A percentile compares a stretch with the other conserved stretches of the same genome.
phyloP scores from a whole-genome alignment of 2,113 vertebrate species.

The Melanocharis versteri region DNA sequence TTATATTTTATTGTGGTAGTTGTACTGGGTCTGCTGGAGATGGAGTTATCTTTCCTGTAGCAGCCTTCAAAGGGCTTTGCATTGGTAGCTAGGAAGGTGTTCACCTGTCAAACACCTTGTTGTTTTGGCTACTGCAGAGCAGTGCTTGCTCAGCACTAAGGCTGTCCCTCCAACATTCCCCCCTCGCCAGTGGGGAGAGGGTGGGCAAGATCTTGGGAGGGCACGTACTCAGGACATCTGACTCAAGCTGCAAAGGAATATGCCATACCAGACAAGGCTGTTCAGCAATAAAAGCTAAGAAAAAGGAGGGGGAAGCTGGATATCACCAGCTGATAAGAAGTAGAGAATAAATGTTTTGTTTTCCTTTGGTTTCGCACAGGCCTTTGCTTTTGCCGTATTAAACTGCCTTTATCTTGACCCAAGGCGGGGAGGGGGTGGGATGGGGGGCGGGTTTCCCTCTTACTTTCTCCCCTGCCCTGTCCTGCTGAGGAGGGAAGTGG shows the following conservation, averaged over 20 bases:
- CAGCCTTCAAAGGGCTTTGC: background rate
- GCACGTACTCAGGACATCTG: background rate
- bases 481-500: background rate
- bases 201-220: background rate
- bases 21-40: background rate
- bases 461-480: background rate
- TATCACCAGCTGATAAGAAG: background rate
- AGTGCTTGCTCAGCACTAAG: background rate
- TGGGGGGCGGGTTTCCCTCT: too few species aligned
- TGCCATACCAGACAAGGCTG: background rate
- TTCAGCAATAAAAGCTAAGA: background rate
- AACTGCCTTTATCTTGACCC: background rate
- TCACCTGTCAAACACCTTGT: background rate
- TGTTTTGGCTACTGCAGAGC: background rate
- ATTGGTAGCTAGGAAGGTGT: background rate
- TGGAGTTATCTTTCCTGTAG: background rate
- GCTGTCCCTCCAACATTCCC: background rate
- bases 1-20: background rate
- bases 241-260: background rate
- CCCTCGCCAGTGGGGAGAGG: background rate
- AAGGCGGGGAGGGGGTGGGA: too few species aligned
- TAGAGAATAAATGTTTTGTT: background rate
- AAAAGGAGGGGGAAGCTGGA: background rate
- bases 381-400: background rate
- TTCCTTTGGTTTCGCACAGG: background rate